Evolutionary conservation across 2,113 vertebrate genomes (phyloP).

Genomic region (Oryzias curvinotus): DNA sequence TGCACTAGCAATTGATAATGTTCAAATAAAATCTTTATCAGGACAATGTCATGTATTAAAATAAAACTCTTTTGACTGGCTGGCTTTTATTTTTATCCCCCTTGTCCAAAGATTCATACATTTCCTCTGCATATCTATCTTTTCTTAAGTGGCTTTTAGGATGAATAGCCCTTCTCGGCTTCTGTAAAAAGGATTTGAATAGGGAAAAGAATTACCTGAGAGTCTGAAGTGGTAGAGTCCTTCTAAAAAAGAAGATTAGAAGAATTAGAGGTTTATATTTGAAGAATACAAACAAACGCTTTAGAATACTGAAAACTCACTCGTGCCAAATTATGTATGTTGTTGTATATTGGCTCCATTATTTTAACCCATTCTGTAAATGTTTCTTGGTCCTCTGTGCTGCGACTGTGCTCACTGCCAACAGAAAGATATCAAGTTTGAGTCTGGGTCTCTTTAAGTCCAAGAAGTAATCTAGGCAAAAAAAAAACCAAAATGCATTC

Average conservation of each 20-base stretch:
- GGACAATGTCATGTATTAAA: no score
- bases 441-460: background rate
- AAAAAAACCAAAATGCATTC: background rate
- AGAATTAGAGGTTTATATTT: background rate
- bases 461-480: background rate
- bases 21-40: no score
- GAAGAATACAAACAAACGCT: background rate
- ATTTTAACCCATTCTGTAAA: conserved; percentile 65
- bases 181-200: background rate
- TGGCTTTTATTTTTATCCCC: no score
- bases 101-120: no score
- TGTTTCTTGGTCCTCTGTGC: conserved; percentile 47
- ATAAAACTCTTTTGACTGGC: no score
- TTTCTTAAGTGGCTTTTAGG: no score
- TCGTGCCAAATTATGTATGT: conserved; percentile 50
- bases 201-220: conserved; percentile 57
- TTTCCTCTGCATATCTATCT: no score
- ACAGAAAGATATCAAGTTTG: conserved; percentile 4
- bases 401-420: conserved; percentile 62
- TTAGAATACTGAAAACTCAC: conserved; percentile 40
- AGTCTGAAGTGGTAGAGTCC: conserved; percentile 47
- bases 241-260: conserved; percentile 35
- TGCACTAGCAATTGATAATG: no score
- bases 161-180: no score
- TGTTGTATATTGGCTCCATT: conserved; percentile 65